Evolutionary conservation across 2,797 vertebrate genomes (phyloP), one percentile per base, ranked within the genome.

Genomic region (Rhodeus uyekii): DNA sequence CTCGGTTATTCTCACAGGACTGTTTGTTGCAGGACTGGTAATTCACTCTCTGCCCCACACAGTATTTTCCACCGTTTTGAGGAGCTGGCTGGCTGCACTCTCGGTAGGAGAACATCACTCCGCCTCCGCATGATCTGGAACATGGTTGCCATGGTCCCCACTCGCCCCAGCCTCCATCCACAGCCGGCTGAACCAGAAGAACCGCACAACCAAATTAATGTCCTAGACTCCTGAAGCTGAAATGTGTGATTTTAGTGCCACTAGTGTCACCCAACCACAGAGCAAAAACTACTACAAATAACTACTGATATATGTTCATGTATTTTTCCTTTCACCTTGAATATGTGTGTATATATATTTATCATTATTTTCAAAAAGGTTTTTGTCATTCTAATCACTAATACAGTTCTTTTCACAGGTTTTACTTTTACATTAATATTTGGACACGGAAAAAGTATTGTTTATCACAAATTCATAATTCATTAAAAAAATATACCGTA

Each of bases 71-170:
- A 13, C 96, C 96, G 0, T 97, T 96, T 88, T 91, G 95, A 44
- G 98, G 98, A 82, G 90, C 83, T 0, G 98, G 97, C 69, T 94
- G 89, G 27, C 93, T 91, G 39, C 98, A 99, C 72, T 96, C 96
- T 12, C 98, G 94, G 65, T 95, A 91, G 10, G 97, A 98, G 93
- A 97, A 99, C 91, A 96, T 96, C n/a, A 99, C 95, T 2, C 98
- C 98, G 0, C 98, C 97, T 0, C 97, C 97, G 0, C 98, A 99
- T 7, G 94, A 96, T 48, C 97, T 94, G 3, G 98, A 99, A 86
- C 98, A 99, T 38, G 94, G 90, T 55, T 96, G 95, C 98, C 97
- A 99, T 0, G 94, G 85, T 34, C 96, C 95, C 98, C 98, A 99
- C 0, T 89, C 90, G 3, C 95, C 95, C 98, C 98, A 99, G 82